Percentiles rank a stretch among this genome's conserved stretches.
Evolutionary conservation across 2,888 invertebrate species (phyloP).

Genomic region (Dyspetes luteomarginatus): DNA sequence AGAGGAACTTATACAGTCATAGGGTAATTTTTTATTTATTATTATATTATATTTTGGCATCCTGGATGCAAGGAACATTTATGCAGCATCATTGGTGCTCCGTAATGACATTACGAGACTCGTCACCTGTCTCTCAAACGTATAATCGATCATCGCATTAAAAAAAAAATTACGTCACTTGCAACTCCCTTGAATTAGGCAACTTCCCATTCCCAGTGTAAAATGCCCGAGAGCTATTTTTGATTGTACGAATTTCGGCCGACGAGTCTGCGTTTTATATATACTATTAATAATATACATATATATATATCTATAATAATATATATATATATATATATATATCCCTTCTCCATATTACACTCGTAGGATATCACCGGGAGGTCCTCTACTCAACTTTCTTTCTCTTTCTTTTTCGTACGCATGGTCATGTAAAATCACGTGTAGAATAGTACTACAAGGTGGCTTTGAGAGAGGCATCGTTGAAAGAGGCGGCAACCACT

Average conservation of each 20-base stretch:
- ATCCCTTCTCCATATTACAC: too few relatives aligned
- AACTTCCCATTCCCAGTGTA: not conserved
- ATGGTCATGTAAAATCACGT: not conserved
- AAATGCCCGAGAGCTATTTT: not conserved
- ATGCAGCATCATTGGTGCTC: not conserved
- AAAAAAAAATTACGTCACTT: not conserved
- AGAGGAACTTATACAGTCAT: not conserved
- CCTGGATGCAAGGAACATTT: not conserved
- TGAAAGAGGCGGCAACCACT: slow-evolving; percentile 14
- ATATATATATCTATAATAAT: not conserved
- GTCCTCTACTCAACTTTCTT: not conserved
- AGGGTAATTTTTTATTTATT: not conserved
- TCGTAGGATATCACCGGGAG: not conserved
- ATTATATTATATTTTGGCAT: not conserved
- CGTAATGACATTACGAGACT: not conserved
- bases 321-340: not conserved
- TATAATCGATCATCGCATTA: not conserved
- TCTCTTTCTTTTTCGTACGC: not conserved
- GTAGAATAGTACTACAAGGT: too few relatives aligned
- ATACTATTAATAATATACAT: not conserved
- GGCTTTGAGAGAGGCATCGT: not conserved
- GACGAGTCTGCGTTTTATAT: not conserved
- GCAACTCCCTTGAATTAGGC: not conserved
- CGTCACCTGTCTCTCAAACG: not conserved
- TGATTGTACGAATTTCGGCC: not conserved